Conservation (phyloP, 2,888 invertebrate genomes). For the Rapana venosa region DNA sequence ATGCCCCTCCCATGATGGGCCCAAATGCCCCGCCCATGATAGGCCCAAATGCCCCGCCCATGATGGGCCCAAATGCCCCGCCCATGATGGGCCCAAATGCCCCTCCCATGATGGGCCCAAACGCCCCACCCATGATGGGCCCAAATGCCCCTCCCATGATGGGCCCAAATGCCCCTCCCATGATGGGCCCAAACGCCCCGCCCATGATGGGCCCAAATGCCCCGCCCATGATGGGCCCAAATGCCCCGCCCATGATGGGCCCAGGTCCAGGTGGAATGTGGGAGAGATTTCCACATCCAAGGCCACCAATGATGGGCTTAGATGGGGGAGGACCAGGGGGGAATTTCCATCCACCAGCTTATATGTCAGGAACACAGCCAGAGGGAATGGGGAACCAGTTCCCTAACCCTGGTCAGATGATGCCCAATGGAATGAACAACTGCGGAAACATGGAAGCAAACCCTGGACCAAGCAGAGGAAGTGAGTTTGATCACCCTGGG, state of each 20-base stretch:
- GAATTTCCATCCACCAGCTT: not conserved
- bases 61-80: not conserved
- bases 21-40: not conserved
- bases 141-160: too few species aligned
- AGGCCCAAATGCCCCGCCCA: not conserved
- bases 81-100: not conserved
- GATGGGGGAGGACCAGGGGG: not conserved
- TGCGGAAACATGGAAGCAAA: too few species aligned
- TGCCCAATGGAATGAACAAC: not conserved
- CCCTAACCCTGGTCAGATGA: not conserved
- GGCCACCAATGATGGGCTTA: not conserved
- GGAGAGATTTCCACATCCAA: not conserved
- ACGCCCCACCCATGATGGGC: not conserved
- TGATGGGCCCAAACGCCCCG: too few species aligned
- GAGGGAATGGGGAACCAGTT: not conserved
- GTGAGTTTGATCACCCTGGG: too few species aligned
- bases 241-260: not conserved
- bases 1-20: not conserved
- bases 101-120: too few species aligned
- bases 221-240: not conserved
- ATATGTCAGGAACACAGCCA: not conserved
- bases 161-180: too few species aligned
- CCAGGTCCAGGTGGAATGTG: not conserved
- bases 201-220: too few species aligned
- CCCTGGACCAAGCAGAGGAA: too few species aligned